Evolutionary conservation across 2,113 vertebrate genomes (phyloP).

Genomic region (Neolamprologus longior): DNA sequence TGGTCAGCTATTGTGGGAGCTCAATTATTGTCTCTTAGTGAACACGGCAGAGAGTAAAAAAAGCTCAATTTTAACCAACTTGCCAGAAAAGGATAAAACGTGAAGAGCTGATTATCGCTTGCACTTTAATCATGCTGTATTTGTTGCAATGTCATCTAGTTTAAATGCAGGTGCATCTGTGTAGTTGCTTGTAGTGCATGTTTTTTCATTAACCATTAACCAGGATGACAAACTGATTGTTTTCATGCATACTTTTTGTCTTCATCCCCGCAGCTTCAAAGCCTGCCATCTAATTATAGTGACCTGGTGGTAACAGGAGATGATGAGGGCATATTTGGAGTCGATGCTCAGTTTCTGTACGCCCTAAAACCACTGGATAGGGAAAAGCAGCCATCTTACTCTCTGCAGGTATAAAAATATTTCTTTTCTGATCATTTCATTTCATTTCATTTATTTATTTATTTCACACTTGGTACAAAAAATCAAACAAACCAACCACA

Average conservation of each 20-base stretch:
- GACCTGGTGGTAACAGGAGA: constrained; percentile 64
- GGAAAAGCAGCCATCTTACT: constrained; percentile 78
- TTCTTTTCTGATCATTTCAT: not conserved
- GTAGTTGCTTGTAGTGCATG: not conserved
- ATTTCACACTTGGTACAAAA: too few relatives aligned
- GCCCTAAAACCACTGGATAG: constrained; percentile 75
- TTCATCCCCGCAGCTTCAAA: constrained; percentile 48
- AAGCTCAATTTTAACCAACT: not conserved
- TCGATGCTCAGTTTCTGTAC: constrained; percentile 76
- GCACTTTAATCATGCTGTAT: not conserved
- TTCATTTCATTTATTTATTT: too few relatives aligned
- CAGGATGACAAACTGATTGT: not conserved
- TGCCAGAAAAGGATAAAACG: not conserved
- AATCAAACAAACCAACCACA: too few relatives aligned
- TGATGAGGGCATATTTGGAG: constrained; percentile 74
- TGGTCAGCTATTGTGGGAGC: not conserved
- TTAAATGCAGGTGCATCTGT: not conserved
- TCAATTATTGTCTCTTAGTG: not conserved
- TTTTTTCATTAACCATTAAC: not conserved
- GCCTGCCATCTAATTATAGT: constrained; percentile 58
- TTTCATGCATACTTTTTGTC: not conserved
- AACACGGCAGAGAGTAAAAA: not conserved
- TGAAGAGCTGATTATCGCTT: not conserved
- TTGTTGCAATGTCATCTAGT: not conserved
- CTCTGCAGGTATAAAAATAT: constrained; percentile 63